Evolutionary conservation across 2,888 invertebrate genomes (phyloP).

Genomic region (Drosophila mimetica): DNA sequence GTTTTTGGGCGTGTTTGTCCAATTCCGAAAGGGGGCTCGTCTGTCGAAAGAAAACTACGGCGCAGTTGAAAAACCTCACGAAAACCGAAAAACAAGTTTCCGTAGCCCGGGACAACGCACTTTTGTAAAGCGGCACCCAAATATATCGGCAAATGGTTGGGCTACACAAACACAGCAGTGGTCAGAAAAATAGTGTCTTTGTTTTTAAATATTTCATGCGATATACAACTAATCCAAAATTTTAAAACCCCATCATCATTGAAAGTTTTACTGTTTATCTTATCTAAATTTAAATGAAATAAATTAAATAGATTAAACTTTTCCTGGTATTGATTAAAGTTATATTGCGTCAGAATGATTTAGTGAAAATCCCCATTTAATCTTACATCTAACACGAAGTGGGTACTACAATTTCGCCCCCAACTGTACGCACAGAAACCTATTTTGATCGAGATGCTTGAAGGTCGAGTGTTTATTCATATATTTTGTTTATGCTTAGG

Average conservation of each 20-base stretch:
- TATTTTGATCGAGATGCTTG: slow-evolving; percentile 39
- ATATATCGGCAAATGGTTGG: slow-evolving; percentile 19
- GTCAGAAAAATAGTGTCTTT: background rate
- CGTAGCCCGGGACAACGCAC: slow-evolving; percentile 33
- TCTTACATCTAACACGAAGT: background rate
- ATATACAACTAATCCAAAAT: too few relatives aligned
- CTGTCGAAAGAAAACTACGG: slow-evolving; percentile 19
- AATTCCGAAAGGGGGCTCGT: slow-evolving; percentile 40
- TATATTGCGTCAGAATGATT: background rate
- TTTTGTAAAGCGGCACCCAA: slow-evolving; percentile 28
- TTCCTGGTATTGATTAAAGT: background rate
- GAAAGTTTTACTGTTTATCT: background rate
- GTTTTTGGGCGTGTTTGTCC: slow-evolving; percentile 15
- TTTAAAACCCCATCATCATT: too few relatives aligned
- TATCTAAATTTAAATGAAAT: background rate
- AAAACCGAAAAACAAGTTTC: slow-evolving; percentile 36
- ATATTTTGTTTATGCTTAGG: slow-evolving; percentile 35
- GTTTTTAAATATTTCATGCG: background rate
- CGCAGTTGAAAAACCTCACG: slow-evolving; percentile 37
- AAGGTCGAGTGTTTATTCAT: slow-evolving; percentile 41
- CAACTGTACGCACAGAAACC: slow-evolving; percentile 7
- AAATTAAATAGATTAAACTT: background rate
- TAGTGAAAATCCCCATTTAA: background rate
- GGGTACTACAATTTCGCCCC: background rate
- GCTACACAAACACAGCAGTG: slow-evolving; percentile 6